Base-by-base conservation (phyloP, 1,140 invertebrate species). In the Goniozus legneri region DNA sequence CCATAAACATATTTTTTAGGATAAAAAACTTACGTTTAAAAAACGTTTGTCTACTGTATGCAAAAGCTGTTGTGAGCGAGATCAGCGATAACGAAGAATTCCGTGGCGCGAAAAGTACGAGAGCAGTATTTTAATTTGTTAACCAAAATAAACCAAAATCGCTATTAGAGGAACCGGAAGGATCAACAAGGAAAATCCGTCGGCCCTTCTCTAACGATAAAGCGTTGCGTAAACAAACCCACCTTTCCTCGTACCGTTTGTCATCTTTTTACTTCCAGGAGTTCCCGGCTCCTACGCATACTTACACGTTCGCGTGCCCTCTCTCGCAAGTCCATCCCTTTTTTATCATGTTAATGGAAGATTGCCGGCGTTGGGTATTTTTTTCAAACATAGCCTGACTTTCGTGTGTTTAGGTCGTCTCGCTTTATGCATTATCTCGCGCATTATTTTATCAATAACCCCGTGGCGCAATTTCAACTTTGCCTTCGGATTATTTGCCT, bases 61-160 rank as follows among this genome's bases (percentile, higher is more conserved):
- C n/a, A n/a, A n/a, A n/a, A n/a, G n/a, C n/a, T n/a, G n/a, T n/a
- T n/a, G n/a, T n/a, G n/a, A n/a, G n/a, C n/a, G n/a, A n/a, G n/a
- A n/a, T n/a, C n/a, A n/a, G 30, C 22, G 39, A 54, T 50, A 50
- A 43, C 47, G 47, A 45, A 44, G 47, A 40, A 47, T 37, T 39
- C n/a, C n/a, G n/a, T n/a, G n/a, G 40, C 33, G 44, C 48, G 40
- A 31, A 8, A 4, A 27, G 12, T n/a, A 3, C 13, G 4, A 16
- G 13, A 10, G 3, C 30, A 13, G 8, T 38, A 43, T 40, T 59
- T 59, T 59, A 63, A 64, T 64, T 64, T 63, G 60, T 64, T 61
- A 61, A 61, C 53, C 44, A 63, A 64, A 63, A 60, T 63, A 64
- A 58, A 62, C 47, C 42, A 48, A 54, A 59, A 60, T 54, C 52